Evolutionary conservation across 1,140 invertebrate species (phyloP), one percentile per base, ranked within the genome.

Genomic region (Ridgeia piscesae): DNA sequence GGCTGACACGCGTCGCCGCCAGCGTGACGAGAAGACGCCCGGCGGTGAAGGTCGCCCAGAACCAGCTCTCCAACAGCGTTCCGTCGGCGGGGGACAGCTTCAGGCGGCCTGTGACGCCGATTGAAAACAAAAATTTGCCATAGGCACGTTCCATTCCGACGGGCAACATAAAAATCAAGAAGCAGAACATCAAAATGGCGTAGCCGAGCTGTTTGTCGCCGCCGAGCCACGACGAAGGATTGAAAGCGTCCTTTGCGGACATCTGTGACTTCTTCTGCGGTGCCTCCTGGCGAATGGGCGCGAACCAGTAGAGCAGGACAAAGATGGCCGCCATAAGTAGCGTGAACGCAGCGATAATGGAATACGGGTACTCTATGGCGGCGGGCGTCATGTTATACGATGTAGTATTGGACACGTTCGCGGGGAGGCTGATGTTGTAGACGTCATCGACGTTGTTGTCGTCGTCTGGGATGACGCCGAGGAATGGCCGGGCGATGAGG

Each of bases 111-210:
- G 94, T 93, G 27, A 94, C 94, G 14, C 94, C 93, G 89, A 93
- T 94, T n/a, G 93, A 93, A 27, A 93, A 92, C 33, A 95, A 92
- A 50, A 94, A 95, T 89, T 95, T 95, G 8, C 94, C 93, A 21
- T 93, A 93, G 8, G 94, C 92, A 11, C 94, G 90, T 58, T 95
- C 94, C 0, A 94, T 94, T 0, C 94, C 94, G 50, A 94, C 93
- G 27, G 92, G 93, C 8, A 93, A 92, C 35, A 94, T 93, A 91
- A 93, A 94, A 88, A 93, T 94, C 1, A 94, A 35, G 34, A 95
- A 95, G 1, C 94, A 42, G 1, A 95, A 89, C 9, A 35, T 34
- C 31, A 94, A 93, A 2, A 95, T 34, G 1, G 58, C 6, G 27
- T 2, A 27, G 31, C 93, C 35, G 42, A 50, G 27, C 58, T 35